Evolutionary conservation across 2,888 invertebrate species (phyloP).

Genomic region (Octonoba sinensis): DNA sequence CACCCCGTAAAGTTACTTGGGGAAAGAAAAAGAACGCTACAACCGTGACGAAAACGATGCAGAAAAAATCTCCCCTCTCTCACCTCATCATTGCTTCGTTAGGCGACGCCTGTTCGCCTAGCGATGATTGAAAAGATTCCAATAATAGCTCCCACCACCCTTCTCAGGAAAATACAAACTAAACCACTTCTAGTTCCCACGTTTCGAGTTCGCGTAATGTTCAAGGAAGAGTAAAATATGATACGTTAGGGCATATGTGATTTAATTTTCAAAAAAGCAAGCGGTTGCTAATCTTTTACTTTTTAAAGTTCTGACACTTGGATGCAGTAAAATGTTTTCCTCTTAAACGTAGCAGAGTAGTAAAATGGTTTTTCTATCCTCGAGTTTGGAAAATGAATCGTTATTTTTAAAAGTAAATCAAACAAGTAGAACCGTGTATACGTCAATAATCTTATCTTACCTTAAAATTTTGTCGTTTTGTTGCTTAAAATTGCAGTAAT

Average conservation of each 20-base stretch:
- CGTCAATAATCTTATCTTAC: no score
- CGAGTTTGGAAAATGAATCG: no score
- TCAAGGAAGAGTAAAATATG: conserved; percentile 17
- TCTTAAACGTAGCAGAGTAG: no score
- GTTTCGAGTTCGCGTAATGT: conserved; percentile 1
- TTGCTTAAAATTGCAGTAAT: no score
- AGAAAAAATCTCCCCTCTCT: not conserved
- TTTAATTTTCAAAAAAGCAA: no score
- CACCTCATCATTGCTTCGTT: conserved; percentile 27
- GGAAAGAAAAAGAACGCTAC: not conserved
- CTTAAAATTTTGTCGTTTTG: no score
- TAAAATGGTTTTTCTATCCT: no score
- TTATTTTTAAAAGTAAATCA: no score
- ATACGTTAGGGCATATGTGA: not conserved
- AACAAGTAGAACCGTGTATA: no score
- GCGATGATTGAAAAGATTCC: conserved; percentile 51
- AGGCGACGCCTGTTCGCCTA: conserved; percentile 20
- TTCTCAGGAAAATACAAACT: not conserved
- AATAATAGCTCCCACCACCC: conserved; percentile 47
- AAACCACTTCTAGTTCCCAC: conserved; percentile 29
- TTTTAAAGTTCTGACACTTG: no score
- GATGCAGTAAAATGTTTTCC: no score
- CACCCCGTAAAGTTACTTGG: conserved; percentile 26
- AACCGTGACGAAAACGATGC: conserved; percentile 1
- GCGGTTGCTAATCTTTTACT: no score